phyloP scores from a whole-genome alignment of 2,888 invertebrate species.

The Andrena trimmerana region DNA sequence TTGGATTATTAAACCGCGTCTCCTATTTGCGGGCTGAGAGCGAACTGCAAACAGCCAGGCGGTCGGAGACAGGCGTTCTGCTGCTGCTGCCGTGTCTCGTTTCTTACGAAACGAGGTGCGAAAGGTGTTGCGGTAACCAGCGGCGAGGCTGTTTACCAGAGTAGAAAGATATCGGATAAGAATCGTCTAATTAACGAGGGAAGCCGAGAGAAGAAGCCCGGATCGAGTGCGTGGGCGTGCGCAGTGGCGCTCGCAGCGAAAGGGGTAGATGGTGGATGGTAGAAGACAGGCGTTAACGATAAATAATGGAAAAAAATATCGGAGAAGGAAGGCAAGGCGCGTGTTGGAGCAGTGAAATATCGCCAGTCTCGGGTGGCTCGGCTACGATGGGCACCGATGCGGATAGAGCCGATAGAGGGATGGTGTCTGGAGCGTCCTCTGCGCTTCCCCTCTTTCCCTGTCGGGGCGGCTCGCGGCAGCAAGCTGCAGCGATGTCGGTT shows the following conservation, averaged over 20 bases:
- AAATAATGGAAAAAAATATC: not conserved
- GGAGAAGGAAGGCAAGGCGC: not conserved
- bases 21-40: not conserved
- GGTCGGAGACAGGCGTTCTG: not conserved
- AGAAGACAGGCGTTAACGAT: not conserved
- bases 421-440: slow-evolving; percentile 12
- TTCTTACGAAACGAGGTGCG: slow-evolving; percentile 29
- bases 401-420: slow-evolving; percentile 20
- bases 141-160: not conserved
- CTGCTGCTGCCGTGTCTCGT: not conserved
- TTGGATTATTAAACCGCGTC: not conserved
- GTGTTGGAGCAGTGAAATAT: slow-evolving; percentile 2
- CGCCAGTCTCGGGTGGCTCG: not conserved
- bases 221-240: not conserved
- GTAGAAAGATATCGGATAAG: slow-evolving; percentile 36
- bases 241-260: not conserved
- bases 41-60: not conserved
- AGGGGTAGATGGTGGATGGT: not conserved
- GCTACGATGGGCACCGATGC: slow-evolving; percentile 10
- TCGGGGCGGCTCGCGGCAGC: slow-evolving; percentile 27
- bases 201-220: not conserved
- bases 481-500: slow-evolving; percentile 43
- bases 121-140: slow-evolving; percentile 18
- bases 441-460: not conserved
- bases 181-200: slow-evolving; percentile 25